Conservation (phyloP, 2,888 invertebrate genomes). For the Oscheius sp. region DNA sequence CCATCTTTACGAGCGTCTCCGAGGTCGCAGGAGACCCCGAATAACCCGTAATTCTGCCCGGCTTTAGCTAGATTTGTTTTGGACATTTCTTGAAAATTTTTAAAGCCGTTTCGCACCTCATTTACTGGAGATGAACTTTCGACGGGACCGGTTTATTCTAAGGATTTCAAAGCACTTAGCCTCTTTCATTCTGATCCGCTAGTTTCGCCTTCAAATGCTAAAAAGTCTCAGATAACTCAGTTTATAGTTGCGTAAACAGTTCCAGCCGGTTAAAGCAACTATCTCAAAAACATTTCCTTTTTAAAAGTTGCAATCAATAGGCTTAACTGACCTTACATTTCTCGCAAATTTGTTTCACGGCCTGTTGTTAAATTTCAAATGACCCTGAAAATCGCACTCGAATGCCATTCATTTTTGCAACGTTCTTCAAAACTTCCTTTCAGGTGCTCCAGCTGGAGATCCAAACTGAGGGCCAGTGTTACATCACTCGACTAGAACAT, state of each 20-base stretch:
- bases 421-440: conserved; percentile 9
- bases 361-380: conserved; percentile 16
- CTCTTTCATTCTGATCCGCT: not conserved
- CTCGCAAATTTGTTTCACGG: conserved; percentile 5
- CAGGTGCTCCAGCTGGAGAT: conserved; percentile 59
- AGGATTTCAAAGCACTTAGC: not conserved
- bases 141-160: not conserved
- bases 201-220: not conserved
- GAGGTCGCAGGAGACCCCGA: conserved; percentile 26
- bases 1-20: conserved; percentile 31
- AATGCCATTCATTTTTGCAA: not conserved
- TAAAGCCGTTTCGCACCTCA: not conserved
- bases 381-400: conserved; percentile 23
- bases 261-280: not conserved
- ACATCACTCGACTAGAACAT: conserved; percentile 45
- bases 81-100: not conserved
- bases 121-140: not conserved
- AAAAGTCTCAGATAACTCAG: not conserved
- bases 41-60: conserved; percentile 12
- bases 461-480: conserved; percentile 56
- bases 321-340: not conserved
- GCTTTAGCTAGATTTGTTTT: conserved; percentile 15
- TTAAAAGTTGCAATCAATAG: not conserved
- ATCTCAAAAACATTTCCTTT: not conserved
- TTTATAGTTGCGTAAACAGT: not conserved